Base-by-base conservation (phyloP, 2,888 invertebrate genomes). In the Monoplex corrugatus region DNA sequence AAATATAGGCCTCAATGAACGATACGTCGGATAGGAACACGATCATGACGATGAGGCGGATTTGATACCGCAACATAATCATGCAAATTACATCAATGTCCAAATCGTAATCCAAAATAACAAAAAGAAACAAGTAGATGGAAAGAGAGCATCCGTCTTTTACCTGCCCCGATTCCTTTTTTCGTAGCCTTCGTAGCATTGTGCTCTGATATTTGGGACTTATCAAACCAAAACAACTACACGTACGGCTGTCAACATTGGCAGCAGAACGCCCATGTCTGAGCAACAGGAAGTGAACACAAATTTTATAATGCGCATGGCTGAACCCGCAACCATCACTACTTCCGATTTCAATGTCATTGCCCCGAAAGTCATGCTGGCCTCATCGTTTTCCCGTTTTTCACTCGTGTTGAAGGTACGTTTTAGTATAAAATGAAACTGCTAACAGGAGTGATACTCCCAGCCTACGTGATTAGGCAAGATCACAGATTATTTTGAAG, bases 281-380 rank as follows among this genome's bases (percentile, higher is more conserved):
- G 40, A 35, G 44, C 13, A 78, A 87, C 88, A 43, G 88, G 88
- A 88, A 68, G 83, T 82, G 35, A n/a, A 44, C 45, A 13, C 13
- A 19, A 78, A 32, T 32, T 28, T 13, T 5, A n/a, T 43, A 32
- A 10, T 68, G 88, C 88, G 88, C 88, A 88, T 83, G 88, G n/a
- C 43, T 44, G 40, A 83, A 38, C 40, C 32, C 32, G 68, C 88
- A 82, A 44, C 80, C 32, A 32, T 32, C 87, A n/a, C 85, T 35
- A 86, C 80, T 80, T 86, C 86, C 89, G 89, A 75, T 83, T 82
- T 87, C 91, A 90, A 90, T 91, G 91, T 91, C 91, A 90, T 72
- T 89, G 87, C 75, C 88, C 57, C 78, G 89, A 88, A 90, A 91
- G 89, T 92, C 92, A 94, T 93, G 93, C 90, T 94, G 88, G 90